Conservation (phyloP, 2,888 invertebrate genomes). For the Lithophane ornitopus region DNA sequence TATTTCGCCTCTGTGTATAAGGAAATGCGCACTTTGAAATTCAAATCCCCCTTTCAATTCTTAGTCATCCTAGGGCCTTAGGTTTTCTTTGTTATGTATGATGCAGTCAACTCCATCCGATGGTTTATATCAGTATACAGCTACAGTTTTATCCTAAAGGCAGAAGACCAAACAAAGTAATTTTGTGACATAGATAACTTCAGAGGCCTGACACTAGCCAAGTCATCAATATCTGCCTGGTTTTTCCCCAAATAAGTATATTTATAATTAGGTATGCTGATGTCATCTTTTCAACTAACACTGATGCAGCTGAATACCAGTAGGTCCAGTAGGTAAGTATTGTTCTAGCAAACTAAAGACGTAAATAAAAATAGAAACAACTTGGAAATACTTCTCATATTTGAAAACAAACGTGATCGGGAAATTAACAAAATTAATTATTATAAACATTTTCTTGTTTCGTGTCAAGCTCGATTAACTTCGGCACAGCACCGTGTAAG, state of each 20-base stretch:
- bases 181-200: not conserved
- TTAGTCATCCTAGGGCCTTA: not conserved
- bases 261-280: not conserved
- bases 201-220: not conserved
- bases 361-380: not conserved
- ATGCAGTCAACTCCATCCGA: not conserved
- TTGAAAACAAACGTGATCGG: not conserved
- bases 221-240: not conserved
- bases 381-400: not conserved
- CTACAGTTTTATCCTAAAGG: not conserved
- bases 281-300: not conserved
- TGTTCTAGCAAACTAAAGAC: not conserved
- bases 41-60: slow-evolving; percentile 23
- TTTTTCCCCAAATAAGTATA: not conserved
- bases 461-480: slow-evolving; percentile 28
- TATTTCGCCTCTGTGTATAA: slow-evolving; percentile 13
- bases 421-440: slow-evolving; percentile 7
- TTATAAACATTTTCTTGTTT: slow-evolving; percentile 21
- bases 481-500: not conserved
- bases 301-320: not conserved
- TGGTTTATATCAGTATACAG: not conserved
- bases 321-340: not conserved
- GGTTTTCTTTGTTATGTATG: not conserved
- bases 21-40: slow-evolving; percentile 20
- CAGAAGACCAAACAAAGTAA: too few species aligned